A percentile compares a stretch with the other conserved stretches of the same genome.
phyloP scores from a whole-genome alignment of 2,113 vertebrate genomes.

The Gavia stellata region DNA sequence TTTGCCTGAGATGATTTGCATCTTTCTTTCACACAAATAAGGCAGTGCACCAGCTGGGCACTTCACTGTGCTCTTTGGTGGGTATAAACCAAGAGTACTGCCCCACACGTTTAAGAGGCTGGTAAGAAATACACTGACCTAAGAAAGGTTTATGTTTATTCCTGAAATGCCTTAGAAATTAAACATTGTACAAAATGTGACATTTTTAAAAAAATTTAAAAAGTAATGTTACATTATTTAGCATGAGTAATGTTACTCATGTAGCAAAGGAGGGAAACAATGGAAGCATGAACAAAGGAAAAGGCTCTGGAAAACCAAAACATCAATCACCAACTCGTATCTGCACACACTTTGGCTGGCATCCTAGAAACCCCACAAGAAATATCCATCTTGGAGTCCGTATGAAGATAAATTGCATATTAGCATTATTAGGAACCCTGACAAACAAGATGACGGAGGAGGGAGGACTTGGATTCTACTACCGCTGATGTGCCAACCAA shows the following conservation, averaged over 20 bases:
- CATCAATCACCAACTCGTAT: rapidly evolving
- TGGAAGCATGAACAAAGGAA: not conserved
- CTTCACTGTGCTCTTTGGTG: not conserved
- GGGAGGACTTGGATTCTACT: not conserved
- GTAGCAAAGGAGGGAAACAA: not conserved
- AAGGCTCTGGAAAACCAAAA: not conserved
- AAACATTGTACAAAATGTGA: conserved; percentile 18
- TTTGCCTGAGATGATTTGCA: not conserved
- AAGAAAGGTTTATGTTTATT: conserved; percentile 22
- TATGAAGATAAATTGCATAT: rapidly evolving
- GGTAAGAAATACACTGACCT: not conserved
- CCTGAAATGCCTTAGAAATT: not conserved
- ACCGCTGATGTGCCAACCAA: not conserved
- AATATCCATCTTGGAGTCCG: not conserved
- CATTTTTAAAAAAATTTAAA: not conserved
- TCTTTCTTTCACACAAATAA: not conserved
- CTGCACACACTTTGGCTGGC: not conserved
- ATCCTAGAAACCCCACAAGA: not conserved
- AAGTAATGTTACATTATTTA: not conserved
- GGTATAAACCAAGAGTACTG: not conserved
- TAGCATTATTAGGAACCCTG: not conserved
- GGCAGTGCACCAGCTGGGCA: not conserved
- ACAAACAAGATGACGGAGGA: not conserved
- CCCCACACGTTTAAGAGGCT: rapidly evolving
- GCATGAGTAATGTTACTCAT: rapidly evolving